Evolutionary conservation across 2,797 vertebrate genomes (phyloP), one percentile per base, ranked within the genome.

Genomic region (Gymnothorax javanicus): DNA sequence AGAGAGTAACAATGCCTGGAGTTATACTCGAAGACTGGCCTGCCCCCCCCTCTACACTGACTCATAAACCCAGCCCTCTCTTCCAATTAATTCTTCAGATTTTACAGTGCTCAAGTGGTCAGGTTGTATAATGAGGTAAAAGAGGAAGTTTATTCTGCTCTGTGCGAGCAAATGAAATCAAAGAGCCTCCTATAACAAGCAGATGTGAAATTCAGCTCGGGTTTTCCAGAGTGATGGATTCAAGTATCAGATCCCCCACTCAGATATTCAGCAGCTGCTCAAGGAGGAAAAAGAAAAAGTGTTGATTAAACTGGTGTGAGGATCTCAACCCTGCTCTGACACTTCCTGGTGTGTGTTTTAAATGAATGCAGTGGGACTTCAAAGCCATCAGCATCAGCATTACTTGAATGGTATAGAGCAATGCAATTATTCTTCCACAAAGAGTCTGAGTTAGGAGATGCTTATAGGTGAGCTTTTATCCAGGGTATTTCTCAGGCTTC

Each of bases 41-140:
- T 43, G 2, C 1, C 84, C 62, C 87, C 87, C 67, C 6, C 25
- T 20, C n/a, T 52, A 64, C 62, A 43, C 71, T 20, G 81, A 27
- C 27, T 82, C 8, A 67, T 82, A 85, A n/a, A 67, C 59, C 52
- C 60, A 9, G 62, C 91, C 93, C 89, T 94, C 86, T 88, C 92
- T 93, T 95, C 92, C 94, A 92, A 90, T 92, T 89, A 92, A 92
- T 90, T 91, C 93, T 94, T 93, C 93, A 94, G 95, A 91, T 95
- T 95, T 95, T 95, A 93, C 86, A 84, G 83, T 87, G 87, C 86
- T 85, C 83, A 87, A 89, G 83, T 58, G 75, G 33, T 43, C 75
- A 52, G 7, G 54, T 43, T 54, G 17, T 56, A 85, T 79, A 75
- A 56, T 75, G 85, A 79, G 84, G 27, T 43, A 25, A 52, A 27